Percentiles rank a stretch among this genome's conserved stretches.
Evolutionary conservation across 2,888 invertebrate species (phyloP).

Genomic region (Strigamia maritima): DNA sequence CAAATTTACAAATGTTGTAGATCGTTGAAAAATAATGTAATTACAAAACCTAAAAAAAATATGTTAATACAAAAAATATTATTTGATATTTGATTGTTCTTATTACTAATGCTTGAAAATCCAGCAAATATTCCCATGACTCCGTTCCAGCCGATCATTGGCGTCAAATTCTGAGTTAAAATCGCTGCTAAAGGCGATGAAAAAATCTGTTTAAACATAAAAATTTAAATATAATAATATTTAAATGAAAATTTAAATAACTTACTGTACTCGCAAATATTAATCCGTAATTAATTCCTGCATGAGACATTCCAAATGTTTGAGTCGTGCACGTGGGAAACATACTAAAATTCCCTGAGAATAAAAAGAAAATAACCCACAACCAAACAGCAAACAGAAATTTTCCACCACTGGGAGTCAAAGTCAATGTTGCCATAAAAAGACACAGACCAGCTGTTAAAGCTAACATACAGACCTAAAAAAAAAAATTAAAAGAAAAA

Average conservation of each 20-base stretch:
- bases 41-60: background rate
- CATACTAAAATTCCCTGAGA: conserved; percentile 51
- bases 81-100: background rate
- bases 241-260: background rate
- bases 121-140: conserved; percentile 47
- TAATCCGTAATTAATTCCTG: conserved; percentile 50
- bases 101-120: conserved; percentile 42
- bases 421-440: conserved; percentile 46
- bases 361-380: conserved; percentile 49
- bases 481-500: background rate
- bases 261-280: conserved; percentile 48
- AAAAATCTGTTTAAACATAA: conserved; percentile 30
- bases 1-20: background rate
- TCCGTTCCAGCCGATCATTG: conserved; percentile 49
- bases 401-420: conserved; percentile 47
- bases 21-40: background rate
- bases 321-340: conserved; percentile 51
- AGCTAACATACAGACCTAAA: conserved; percentile 46
- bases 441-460: conserved; percentile 43
- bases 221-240: conserved; percentile 41
- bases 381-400: conserved; percentile 49
- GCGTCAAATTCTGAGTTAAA: conserved; percentile 46
- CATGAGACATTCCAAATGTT: conserved; percentile 50
- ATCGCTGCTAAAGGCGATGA: conserved; percentile 46
- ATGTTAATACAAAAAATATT: background rate